Percentiles rank a stretch among this genome's conserved stretches.
Evolutionary conservation across 2,113 vertebrate species (phyloP).

Genomic region (Dicentrarchus labrax): DNA sequence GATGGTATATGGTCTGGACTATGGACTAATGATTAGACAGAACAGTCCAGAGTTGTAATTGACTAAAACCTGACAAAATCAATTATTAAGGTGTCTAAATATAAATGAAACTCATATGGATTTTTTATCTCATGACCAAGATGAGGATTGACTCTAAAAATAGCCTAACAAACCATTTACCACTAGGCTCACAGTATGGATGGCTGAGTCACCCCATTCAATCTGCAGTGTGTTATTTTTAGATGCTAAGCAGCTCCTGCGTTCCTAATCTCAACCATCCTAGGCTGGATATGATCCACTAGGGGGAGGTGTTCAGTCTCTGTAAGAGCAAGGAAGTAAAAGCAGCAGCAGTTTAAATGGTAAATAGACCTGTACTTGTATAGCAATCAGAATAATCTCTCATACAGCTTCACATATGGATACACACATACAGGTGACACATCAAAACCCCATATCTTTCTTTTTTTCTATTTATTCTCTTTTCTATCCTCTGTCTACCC

Average conservation of each 20-base stretch:
- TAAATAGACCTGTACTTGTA: no score
- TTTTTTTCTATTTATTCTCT: no score
- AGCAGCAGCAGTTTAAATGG: neutral
- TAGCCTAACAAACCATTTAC: neutral
- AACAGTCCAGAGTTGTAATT: neutral
- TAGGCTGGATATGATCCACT: neutral
- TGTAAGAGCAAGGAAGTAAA: neutral
- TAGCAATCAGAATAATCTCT: no score
- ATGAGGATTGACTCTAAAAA: neutral
- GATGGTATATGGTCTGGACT: no score
- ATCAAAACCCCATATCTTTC: no score
- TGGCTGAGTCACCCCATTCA: neutral
- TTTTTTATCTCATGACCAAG: neutral
- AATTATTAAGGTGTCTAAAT: neutral
- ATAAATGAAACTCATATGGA: neutral
- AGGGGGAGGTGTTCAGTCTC: neutral
- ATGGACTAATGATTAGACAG: no score
- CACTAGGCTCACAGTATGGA: neutral
- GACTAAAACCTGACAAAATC: neutral
- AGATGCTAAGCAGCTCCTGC: neutral
- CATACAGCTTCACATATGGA: no score
- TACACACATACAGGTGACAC: no score
- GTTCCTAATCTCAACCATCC: no score
- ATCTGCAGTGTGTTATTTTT: constrained; percentile 7
- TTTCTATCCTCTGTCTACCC: no score